These are phyloP conservation scores for Vanessa tameamea DNA, from an alignment of 1,140 invertebrate genomes.

Conservation along the genomic window DNA sequence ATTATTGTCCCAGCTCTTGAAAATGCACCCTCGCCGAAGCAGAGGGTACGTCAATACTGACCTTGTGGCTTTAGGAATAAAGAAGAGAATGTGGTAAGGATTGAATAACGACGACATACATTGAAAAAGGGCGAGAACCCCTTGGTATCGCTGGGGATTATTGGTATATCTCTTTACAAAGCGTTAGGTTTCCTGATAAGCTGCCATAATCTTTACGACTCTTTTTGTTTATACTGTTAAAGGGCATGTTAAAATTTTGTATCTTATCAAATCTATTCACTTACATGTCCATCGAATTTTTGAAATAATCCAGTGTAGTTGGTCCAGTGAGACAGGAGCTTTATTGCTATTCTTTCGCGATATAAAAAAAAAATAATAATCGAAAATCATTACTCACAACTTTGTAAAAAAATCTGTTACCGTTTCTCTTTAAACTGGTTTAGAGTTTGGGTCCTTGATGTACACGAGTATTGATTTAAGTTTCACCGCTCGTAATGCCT, in stretches of 20 bases:
- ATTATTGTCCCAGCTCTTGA: constrained; percentile 71
- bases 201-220: constrained; percentile 63
- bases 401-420: neutral
- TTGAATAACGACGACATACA: constrained; percentile 45
- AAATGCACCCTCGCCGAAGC: constrained; percentile 63
- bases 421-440: constrained; percentile 4
- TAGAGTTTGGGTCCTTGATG: constrained; percentile 1
- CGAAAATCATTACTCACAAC: neutral
- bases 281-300: neutral
- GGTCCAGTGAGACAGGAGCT: neutral
- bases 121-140: constrained; percentile 62
- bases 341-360: neutral
- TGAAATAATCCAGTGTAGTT: neutral
- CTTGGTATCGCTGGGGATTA: constrained; percentile 63
- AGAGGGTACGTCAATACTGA: constrained; percentile 32
- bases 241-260: constrained; percentile 18
- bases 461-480: constrained; percentile 1
- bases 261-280: constrained; percentile 20
- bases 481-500: neutral
- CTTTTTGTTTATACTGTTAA: constrained; percentile 51
- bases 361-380: neutral
- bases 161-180: constrained; percentile 70
- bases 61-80: constrained; percentile 36
- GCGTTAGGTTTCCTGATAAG: constrained; percentile 67
- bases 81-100: constrained; percentile 28